Percentiles rank a stretch among this genome's conserved stretches.
phyloP scores from a whole-genome alignment of 2,797 vertebrate species.

The Darevskia nairensis region DNA sequence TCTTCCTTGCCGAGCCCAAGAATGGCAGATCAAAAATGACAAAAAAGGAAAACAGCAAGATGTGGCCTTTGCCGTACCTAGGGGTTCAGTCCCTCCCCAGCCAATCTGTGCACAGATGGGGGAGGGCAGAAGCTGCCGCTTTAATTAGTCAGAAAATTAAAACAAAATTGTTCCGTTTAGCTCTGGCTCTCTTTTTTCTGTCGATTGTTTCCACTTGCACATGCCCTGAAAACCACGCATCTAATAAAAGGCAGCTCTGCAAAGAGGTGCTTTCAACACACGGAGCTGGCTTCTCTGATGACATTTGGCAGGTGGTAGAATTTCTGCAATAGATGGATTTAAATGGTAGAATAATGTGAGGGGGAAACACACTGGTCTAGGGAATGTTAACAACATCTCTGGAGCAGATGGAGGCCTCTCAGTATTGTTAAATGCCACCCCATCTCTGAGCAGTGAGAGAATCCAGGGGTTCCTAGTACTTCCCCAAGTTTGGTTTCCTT shows the following conservation, averaged over 20 bases:
- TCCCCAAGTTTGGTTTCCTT: too few relatives aligned
- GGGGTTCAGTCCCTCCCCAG: neutral
- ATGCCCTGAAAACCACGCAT: neutral
- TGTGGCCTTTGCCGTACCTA: neutral
- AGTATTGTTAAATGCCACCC: too few relatives aligned
- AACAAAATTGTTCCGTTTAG: constrained; percentile 20
- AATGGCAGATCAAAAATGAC: neutral
- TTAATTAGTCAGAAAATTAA: constrained; percentile 34
- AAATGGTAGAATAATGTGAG: neutral
- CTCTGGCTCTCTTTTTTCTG: neutral
- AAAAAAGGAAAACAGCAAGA: neutral
- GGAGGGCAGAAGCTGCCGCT: neutral
- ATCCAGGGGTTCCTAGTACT: too few relatives aligned
- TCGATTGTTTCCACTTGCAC: constrained; percentile 9
- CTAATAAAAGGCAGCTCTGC: neutral
- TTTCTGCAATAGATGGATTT: neutral
- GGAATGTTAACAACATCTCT: neutral
- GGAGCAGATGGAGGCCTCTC: neutral
- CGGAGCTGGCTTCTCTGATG: neutral
- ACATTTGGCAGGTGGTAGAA: neutral
- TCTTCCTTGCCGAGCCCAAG: neutral
- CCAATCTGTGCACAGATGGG: neutral
- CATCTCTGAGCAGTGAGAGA: too few relatives aligned
- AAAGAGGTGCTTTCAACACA: neutral
- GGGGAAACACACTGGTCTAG: neutral